A percentile compares a stretch with the other conserved stretches of the same genome.
These are phyloP conservation scores for Drosophila willistoni DNA, from an alignment of 1,140 invertebrate genomes.

Conservation along the genomic window DNA sequence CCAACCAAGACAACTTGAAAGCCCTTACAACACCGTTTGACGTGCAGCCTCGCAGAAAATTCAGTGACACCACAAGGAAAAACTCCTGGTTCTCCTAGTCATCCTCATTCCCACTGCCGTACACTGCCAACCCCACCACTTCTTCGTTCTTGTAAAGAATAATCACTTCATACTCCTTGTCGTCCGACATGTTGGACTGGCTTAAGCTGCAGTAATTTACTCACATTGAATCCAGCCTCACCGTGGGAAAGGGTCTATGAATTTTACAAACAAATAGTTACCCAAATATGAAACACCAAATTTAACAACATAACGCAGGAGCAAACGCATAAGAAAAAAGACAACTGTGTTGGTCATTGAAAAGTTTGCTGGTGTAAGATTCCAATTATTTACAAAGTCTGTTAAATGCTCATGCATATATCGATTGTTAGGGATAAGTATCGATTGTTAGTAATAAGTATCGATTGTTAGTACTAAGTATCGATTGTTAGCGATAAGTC, in stretches of 20 bases:
- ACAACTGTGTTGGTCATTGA: no score
- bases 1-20: conserved; percentile 61
- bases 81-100: not conserved
- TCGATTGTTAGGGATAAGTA: no score
- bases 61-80: conserved; percentile 40
- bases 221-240: conserved; percentile 42
- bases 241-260: not conserved
- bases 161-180: not conserved
- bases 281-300: conserved; percentile 41
- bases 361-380: no score
- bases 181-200: no score
- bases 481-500: no score
- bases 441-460: no score
- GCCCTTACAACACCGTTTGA: conserved; percentile 71
- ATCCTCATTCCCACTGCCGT: not conserved
- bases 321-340: no score
- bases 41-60: conserved; percentile 77
- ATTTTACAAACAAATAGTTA: conserved; percentile 63
- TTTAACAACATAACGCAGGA: not conserved
- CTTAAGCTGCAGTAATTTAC: conserved; percentile 56
- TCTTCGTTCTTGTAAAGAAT: not conserved
- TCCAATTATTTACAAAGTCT: no score
- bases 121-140: not conserved
- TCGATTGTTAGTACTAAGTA: no score
- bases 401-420: no score